phyloP scores from a whole-genome alignment of 2,113 vertebrate species.

The Callospermophilus lateralis region DNA sequence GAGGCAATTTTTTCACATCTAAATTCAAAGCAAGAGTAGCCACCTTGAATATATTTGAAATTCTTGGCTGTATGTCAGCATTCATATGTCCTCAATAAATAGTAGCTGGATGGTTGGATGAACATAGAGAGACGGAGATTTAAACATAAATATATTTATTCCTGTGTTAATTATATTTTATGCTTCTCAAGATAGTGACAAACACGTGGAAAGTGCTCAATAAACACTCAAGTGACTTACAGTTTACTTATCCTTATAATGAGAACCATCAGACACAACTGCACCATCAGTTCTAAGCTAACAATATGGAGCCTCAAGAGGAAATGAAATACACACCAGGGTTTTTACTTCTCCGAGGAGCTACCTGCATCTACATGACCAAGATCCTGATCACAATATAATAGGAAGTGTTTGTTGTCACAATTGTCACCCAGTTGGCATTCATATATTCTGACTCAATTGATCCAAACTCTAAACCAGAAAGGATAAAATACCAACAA shows the following conservation, averaged over 20 bases:
- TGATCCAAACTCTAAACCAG: constrained; percentile 36
- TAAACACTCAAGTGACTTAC: not conserved
- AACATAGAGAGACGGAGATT: not conserved
- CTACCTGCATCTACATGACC: not conserved
- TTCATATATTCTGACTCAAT: constrained; percentile 30
- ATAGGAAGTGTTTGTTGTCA: not conserved
- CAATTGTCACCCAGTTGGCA: not conserved
- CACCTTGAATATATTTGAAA: not conserved
- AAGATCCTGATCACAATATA: not conserved
- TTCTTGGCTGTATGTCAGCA: not conserved
- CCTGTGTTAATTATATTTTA: not conserved
- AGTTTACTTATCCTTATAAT: not conserved
- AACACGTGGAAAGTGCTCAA: not conserved
- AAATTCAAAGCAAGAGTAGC: not conserved
- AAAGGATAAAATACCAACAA: constrained; percentile 1
- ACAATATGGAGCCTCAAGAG: not conserved
- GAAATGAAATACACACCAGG: not conserved
- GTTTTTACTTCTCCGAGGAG: not conserved
- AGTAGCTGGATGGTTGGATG: not conserved
- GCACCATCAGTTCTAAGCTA: not conserved
- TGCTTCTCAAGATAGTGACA: not conserved
- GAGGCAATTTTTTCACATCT: not conserved
- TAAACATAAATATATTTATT: not conserved
- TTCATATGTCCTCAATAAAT: not conserved
- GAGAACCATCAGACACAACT: not conserved